Percentiles rank a stretch among this genome's conserved stretches.
These are phyloP conservation scores for Xenopus borealis DNA, from an alignment of 2,113 vertebrate species.

Conservation along the genomic window DNA sequence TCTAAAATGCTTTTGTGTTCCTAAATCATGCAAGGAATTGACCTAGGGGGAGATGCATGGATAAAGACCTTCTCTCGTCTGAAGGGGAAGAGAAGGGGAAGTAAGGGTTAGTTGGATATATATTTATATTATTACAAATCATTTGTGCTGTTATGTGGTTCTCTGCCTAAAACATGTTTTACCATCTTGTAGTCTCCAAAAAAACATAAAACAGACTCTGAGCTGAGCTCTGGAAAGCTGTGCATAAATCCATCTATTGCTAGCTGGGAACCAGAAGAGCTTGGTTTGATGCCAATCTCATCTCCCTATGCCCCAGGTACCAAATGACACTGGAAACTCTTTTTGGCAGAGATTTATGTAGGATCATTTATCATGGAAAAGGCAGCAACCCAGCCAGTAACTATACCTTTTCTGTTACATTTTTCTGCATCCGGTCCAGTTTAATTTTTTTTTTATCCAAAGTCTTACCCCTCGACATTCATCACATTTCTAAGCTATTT, in stretches of 20 bases:
- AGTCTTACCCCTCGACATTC: no score
- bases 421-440: neutral
- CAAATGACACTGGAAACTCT: slow-evolving; percentile 45
- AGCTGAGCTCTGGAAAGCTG: slow-evolving; percentile 5
- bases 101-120: neutral
- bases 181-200: slow-evolving; percentile 16
- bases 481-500: no score
- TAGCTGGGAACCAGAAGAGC: slow-evolving; percentile 39
- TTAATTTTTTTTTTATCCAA: no score
- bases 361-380: slow-evolving; percentile 41
- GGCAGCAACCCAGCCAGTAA: slow-evolving; percentile 33
- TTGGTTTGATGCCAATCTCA: slow-evolving; percentile 44
- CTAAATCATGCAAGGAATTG: slow-evolving; percentile 1
- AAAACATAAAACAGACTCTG: slow-evolving; percentile 28
- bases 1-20: neutral
- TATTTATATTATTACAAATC: slow-evolving; percentile 14
- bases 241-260: slow-evolving; percentile 42
- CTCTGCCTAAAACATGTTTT: slow-evolving; percentile 16
- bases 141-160: slow-evolving; percentile 25
- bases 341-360: slow-evolving; percentile 44
- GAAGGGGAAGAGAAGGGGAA: neutral
- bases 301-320: slow-evolving; percentile 44
- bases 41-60: neutral
- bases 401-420: slow-evolving; percentile 3
- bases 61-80: neutral